A percentile compares a stretch with the other conserved stretches of the same genome.
These are phyloP conservation scores for Terrapene triunguis DNA, from an alignment of 2,113 vertebrate genomes.

Conservation along the genomic window DNA sequence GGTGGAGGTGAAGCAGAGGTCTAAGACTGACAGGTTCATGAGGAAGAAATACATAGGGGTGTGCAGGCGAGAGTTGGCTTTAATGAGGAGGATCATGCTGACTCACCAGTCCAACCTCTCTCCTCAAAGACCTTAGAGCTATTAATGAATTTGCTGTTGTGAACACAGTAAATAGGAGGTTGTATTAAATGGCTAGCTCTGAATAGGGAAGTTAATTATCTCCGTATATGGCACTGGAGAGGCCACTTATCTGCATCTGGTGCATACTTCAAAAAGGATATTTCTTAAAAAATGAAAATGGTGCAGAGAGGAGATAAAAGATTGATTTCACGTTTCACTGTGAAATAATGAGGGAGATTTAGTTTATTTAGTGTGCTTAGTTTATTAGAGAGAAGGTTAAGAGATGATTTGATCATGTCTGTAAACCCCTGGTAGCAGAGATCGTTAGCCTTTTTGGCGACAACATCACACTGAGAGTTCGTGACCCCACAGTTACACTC, in stretches of 20 bases:
- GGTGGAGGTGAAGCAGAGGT: background rate
- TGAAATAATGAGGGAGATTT: background rate
- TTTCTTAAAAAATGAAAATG: too few species aligned
- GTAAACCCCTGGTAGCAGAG: background rate
- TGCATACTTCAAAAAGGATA: too few species aligned
- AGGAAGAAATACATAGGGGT: background rate
- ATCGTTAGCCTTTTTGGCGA: background rate
- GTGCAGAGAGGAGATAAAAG: too few species aligned
- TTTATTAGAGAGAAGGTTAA: background rate
- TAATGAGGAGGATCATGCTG: background rate
- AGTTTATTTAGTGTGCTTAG: background rate
- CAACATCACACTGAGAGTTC: background rate
- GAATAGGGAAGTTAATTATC: too few species aligned
- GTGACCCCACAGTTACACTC: background rate
- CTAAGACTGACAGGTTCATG: background rate
- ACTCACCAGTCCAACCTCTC: too few species aligned
- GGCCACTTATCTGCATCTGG: too few species aligned
- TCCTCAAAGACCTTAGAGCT: too few species aligned
- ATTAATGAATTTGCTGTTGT: too few species aligned
- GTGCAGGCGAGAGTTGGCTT: background rate
- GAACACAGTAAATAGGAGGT: too few species aligned
- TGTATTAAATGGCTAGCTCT: too few species aligned
- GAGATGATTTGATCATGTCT: background rate
- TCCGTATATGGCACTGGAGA: too few species aligned
- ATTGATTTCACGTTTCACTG: too few species aligned